These are phyloP conservation scores for Taeniopygia guttata DNA, from an alignment of 2,797 vertebrate genomes.

Conservation along the genomic window DNA sequence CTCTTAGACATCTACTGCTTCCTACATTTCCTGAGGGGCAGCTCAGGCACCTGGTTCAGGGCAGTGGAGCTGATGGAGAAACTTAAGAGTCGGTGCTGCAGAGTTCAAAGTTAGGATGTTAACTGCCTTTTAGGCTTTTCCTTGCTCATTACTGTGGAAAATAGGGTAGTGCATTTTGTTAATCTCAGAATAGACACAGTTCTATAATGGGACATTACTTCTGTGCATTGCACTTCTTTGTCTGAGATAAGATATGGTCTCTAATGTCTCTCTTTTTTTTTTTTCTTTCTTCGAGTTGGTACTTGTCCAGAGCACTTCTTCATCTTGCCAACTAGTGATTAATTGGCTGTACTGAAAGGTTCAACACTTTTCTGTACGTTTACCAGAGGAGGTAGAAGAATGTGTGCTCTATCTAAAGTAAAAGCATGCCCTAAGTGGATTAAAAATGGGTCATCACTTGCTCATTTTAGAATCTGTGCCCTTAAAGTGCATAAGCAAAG, in stretches of 20 bases:
- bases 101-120: not conserved
- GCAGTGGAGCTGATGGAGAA: not conserved
- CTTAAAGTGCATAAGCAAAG: constrained; percentile 2
- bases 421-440: constrained; percentile 29
- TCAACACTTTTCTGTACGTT: constrained; percentile 47
- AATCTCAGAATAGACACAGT: constrained; percentile 15
- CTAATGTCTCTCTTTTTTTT: not conserved
- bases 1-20: not conserved
- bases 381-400: constrained; percentile 53
- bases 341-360: constrained; percentile 58
- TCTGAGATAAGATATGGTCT: constrained; percentile 48
- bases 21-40: not conserved
- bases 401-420: constrained; percentile 11
- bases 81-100: not conserved
- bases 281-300: constrained; percentile 18
- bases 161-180: not conserved
- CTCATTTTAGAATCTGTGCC: constrained; percentile 7
- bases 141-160: not conserved
- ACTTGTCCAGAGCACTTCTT: constrained; percentile 53
- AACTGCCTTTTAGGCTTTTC: not conserved
- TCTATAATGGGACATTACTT: constrained; percentile 54
- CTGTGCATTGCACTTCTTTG: constrained; percentile 53
- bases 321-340: constrained; percentile 68
- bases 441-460: constrained; percentile 46
- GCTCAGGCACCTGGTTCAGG: not conserved